A percentile compares a stretch with the other conserved stretches of the same genome.
Conservation (phyloP, 2,113 vertebrate species). For the Ochotona princeps region DNA sequence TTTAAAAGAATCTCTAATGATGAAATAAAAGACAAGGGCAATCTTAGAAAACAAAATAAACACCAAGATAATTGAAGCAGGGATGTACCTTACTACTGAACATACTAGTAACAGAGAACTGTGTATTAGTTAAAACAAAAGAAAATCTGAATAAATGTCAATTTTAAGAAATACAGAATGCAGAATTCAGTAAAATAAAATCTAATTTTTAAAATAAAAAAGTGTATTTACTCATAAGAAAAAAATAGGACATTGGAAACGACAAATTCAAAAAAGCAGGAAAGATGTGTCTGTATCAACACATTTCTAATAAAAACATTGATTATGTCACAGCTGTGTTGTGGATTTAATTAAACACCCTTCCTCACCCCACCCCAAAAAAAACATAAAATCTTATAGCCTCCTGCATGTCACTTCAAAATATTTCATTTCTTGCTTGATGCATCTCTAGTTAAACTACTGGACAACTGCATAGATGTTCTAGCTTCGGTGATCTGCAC, state of each 20-base stretch:
- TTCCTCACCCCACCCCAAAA: no score
- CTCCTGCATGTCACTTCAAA: not conserved
- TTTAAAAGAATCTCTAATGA: not conserved
- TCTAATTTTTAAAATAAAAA: not conserved
- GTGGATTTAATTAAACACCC: not conserved
- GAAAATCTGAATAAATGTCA: no score
- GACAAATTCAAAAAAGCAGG: not conserved
- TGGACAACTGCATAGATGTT: not conserved
- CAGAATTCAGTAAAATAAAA: not conserved
- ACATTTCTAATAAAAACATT: no score
- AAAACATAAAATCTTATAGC: not conserved
- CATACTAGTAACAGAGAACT: not conserved
- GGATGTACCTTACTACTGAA: not conserved
- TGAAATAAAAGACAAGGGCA: not conserved
- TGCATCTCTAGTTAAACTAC: not conserved
- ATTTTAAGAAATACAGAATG: not conserved
- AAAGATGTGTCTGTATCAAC: not conserved
- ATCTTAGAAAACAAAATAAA: not conserved
- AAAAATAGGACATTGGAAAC: not conserved
- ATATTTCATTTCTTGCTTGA: constrained; percentile 34
- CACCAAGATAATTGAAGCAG: not conserved
- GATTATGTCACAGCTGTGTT: not conserved
- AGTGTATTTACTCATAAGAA: no score
- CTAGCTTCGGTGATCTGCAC: not conserved
- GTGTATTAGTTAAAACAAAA: not conserved